Conservation (phyloP, 2,797 vertebrate genomes). For the Phrynocephalus forsythii region DNA sequence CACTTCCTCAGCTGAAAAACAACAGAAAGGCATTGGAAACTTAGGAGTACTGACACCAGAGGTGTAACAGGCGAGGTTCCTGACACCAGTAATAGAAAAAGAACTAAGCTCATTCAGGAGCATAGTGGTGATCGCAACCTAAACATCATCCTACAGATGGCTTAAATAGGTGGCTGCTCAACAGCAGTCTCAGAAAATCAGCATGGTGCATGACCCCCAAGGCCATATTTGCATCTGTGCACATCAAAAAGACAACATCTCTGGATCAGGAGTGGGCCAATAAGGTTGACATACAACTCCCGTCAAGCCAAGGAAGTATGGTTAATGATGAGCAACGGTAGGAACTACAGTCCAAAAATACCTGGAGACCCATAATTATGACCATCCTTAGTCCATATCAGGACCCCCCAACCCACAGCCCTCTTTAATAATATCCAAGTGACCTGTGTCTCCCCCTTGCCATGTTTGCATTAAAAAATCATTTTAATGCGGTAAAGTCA, state of each 20-base stretch:
- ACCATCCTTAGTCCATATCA: too few relatives aligned
- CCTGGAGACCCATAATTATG: too few relatives aligned
- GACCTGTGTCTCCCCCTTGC: too few relatives aligned
- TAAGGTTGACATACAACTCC: too few relatives aligned
- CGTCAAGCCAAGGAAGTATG: too few relatives aligned
- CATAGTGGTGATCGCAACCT: background rate
- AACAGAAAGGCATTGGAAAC: slow-evolving; percentile 22
- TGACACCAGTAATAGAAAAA: slow-evolving; percentile 30
- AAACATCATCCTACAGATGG: slow-evolving; percentile 39
- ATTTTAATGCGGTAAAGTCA: too few relatives aligned
- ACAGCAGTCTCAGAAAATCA: slow-evolving; percentile 17
- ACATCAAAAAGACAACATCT: slow-evolving; percentile 34
- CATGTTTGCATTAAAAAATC: too few relatives aligned
- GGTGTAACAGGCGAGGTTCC: slow-evolving; percentile 41
- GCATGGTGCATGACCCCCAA: slow-evolving; percentile 25
- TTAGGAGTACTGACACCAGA: slow-evolving; percentile 35
- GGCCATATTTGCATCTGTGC: slow-evolving; percentile 31
- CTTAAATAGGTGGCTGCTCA: background rate
- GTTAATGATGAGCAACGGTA: too few relatives aligned
- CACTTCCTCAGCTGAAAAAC: slow-evolving; percentile 10
- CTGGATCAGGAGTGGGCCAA: slow-evolving; percentile 12
- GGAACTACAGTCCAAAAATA: too few relatives aligned
- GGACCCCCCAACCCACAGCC: too few relatives aligned
- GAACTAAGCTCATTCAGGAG: slow-evolving; percentile 20
- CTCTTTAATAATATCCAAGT: too few relatives aligned